A percentile compares a stretch with the other conserved stretches of the same genome.
Evolutionary conservation across 2,113 vertebrate genomes (phyloP).

Genomic region (Phalacrocorax aristotelis): DNA sequence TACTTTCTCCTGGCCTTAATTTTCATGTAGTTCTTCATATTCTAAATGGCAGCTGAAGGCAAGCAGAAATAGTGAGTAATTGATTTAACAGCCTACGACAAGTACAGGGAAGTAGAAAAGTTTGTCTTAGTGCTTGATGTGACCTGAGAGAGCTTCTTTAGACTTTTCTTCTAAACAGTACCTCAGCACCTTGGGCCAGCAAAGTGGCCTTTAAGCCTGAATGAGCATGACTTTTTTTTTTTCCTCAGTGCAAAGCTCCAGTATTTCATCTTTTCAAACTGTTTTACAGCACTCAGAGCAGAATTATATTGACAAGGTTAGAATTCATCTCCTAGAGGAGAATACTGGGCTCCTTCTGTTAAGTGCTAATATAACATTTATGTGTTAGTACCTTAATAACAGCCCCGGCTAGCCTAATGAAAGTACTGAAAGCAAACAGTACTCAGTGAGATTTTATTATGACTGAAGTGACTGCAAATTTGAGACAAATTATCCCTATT

Average conservation of each 20-base stretch:
- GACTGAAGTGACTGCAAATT: conserved; percentile 80
- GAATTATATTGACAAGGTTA: conserved; percentile 92
- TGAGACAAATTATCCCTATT: conserved; percentile 81
- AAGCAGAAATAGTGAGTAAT: conserved; percentile 68
- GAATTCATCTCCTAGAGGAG: conserved; percentile 85
- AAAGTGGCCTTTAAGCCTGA: conserved; percentile 91
- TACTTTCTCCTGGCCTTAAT: conserved; percentile 63
- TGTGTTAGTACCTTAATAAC: conserved; percentile 83
- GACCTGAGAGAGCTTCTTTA: conserved; percentile 78
- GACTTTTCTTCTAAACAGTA: conserved; percentile 67
- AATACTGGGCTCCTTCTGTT: conserved; percentile 79
- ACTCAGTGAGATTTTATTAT: conserved; percentile 80
- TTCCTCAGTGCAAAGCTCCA: conserved; percentile 59
- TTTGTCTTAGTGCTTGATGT: conserved; percentile 74
- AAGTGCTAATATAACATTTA: conserved; percentile 95
- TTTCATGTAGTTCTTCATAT: conserved; percentile 53
- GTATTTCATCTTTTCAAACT: conserved; percentile 82
- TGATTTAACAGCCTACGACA: conserved; percentile 83
- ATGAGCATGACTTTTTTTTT: conserved; percentile 77
- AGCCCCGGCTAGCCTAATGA: conserved; percentile 81
- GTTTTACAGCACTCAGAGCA: conserved; percentile 75
- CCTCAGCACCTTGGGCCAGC: conserved; percentile 80
- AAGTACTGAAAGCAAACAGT: conserved; percentile 84
- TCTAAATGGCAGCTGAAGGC: conserved; percentile 69
- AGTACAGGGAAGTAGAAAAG: conserved; percentile 73